Conservation (phyloP, 2,888 invertebrate species). For the Trissonchulus sp. region DNA sequence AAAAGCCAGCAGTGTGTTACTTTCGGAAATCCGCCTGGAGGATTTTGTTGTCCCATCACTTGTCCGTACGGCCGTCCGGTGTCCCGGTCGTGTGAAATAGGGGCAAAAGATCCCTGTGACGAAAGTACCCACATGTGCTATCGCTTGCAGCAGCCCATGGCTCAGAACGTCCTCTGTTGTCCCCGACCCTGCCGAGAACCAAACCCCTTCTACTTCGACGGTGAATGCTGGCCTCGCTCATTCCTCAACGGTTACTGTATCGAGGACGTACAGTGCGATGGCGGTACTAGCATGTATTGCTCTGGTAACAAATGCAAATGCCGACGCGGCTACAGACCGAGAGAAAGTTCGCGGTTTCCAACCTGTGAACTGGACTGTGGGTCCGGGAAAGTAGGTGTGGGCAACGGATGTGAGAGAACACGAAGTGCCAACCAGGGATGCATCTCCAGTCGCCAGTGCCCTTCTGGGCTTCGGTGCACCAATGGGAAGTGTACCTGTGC, state of each 20-base stretch:
- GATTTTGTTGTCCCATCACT: slow-evolving; percentile 49
- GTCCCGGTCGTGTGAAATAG: slow-evolving; percentile 31
- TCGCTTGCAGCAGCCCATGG: slow-evolving; percentile 39
- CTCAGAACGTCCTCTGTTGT: slow-evolving; percentile 49
- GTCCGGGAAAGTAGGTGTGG: background rate
- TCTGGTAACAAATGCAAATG: slow-evolving; percentile 34
- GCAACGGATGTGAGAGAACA: background rate
- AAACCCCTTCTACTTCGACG: slow-evolving; percentile 47
- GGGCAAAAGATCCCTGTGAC: slow-evolving; percentile 38
- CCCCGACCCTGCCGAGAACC: slow-evolving; percentile 50
- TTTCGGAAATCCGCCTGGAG: slow-evolving; percentile 50
- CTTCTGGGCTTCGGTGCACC: background rate
- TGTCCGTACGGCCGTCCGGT: slow-evolving; percentile 51
- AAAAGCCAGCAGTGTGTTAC: slow-evolving; percentile 45
- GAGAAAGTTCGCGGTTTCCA: slow-evolving; percentile 9
- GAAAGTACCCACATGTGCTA: slow-evolving; percentile 50
- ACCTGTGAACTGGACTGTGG: slow-evolving; percentile 9
- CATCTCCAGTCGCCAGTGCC: background rate
- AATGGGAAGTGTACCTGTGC: background rate
- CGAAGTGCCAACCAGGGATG: background rate
- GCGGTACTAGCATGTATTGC: slow-evolving; percentile 49
- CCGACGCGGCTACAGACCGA: background rate
- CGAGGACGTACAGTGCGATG: slow-evolving; percentile 50
- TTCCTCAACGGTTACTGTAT: slow-evolving; percentile 37
- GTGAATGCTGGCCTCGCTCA: slow-evolving; percentile 19